Percentiles rank a stretch among this genome's conserved stretches.
phyloP scores from a whole-genome alignment of 2,888 invertebrate species.

The Ormyrus nitidulus region DNA sequence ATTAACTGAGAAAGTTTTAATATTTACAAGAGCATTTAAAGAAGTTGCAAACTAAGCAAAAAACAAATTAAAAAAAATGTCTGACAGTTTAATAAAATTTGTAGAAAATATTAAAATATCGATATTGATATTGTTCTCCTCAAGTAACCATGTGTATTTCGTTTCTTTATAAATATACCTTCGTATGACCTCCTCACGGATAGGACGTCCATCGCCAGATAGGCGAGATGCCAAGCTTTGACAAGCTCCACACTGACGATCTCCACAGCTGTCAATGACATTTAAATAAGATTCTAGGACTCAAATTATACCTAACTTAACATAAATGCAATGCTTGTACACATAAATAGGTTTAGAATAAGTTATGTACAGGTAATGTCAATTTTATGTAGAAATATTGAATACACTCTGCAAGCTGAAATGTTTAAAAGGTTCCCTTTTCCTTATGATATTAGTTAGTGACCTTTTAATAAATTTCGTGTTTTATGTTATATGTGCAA shows the following conservation, averaged over 20 bases:
- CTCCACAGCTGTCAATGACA: slow-evolving; percentile 73
- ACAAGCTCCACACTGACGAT: slow-evolving; percentile 73
- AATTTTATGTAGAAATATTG: too few relatives aligned
- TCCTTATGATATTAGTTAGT: too few relatives aligned
- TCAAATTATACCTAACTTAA: slow-evolving; percentile 52
- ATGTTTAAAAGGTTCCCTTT: too few relatives aligned
- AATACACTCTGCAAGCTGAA: too few relatives aligned
- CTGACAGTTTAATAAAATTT: neutral
- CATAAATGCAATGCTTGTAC: too few relatives aligned
- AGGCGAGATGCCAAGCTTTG: slow-evolving; percentile 72
- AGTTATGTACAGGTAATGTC: neutral
- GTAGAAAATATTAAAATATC: slow-evolving; percentile 1
- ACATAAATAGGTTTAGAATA: neutral
- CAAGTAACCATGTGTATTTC: slow-evolving; percentile 40
- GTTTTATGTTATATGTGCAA: too few relatives aligned
- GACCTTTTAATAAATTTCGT: too few relatives aligned
- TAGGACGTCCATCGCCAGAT: slow-evolving; percentile 71
- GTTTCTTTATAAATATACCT: slow-evolving; percentile 66
- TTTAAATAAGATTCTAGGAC: slow-evolving; percentile 59
- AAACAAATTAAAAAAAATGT: too few relatives aligned
- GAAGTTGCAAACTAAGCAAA: too few relatives aligned
- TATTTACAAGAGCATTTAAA: too few relatives aligned
- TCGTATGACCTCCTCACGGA: slow-evolving; percentile 72
- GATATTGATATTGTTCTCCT: neutral
- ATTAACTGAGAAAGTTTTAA: too few relatives aligned